A percentile compares a stretch with the other conserved stretches of the same genome.
phyloP scores from a whole-genome alignment of 1,140 invertebrate genomes.

The Zaprionus camerounensis region DNA sequence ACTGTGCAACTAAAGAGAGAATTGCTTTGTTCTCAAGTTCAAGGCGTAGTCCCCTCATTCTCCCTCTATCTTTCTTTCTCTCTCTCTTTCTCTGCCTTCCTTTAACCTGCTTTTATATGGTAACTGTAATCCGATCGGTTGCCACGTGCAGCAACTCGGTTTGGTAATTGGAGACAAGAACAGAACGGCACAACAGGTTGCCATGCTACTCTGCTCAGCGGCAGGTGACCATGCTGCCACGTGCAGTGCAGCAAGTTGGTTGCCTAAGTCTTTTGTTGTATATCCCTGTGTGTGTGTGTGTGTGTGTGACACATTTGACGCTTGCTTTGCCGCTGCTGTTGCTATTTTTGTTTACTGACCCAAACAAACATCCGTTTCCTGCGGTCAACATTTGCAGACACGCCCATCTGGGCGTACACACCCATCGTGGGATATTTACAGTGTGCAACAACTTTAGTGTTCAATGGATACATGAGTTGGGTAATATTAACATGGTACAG shows the following conservation, averaged over 20 bases:
- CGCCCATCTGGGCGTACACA: slow-evolving; percentile 30
- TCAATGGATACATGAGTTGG: background rate
- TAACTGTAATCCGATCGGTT: slow-evolving; percentile 41
- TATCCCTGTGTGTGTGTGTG: background rate
- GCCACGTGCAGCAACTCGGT: slow-evolving; percentile 48
- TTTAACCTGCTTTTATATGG: slow-evolving; percentile 22
- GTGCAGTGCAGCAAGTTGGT: slow-evolving; percentile 53
- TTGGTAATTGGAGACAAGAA: slow-evolving; percentile 53
- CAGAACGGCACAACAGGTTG: slow-evolving; percentile 53
- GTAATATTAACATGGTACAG: background rate
- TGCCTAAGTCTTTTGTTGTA: slow-evolving; percentile 59
- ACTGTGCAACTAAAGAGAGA: background rate
- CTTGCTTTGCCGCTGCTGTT: slow-evolving; percentile 1
- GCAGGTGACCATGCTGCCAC: slow-evolving; percentile 38
- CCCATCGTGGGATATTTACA: slow-evolving; percentile 4
- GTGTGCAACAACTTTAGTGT: background rate
- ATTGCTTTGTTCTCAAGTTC: slow-evolving; percentile 49
- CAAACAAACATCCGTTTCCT: slow-evolving; percentile 80
- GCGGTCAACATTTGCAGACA: slow-evolving; percentile 49
- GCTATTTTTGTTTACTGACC: slow-evolving; percentile 52
- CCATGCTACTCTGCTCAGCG: background rate
- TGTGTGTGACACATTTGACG: slow-evolving; percentile 59
- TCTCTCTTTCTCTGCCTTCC: background rate
- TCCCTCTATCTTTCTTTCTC: too few species aligned
- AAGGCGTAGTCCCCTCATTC: slow-evolving; percentile 9